A percentile compares a stretch with the other conserved stretches of the same genome.
Conservation (phyloP, 2,888 invertebrate species). For the Steinernema carpocapsae region DNA sequence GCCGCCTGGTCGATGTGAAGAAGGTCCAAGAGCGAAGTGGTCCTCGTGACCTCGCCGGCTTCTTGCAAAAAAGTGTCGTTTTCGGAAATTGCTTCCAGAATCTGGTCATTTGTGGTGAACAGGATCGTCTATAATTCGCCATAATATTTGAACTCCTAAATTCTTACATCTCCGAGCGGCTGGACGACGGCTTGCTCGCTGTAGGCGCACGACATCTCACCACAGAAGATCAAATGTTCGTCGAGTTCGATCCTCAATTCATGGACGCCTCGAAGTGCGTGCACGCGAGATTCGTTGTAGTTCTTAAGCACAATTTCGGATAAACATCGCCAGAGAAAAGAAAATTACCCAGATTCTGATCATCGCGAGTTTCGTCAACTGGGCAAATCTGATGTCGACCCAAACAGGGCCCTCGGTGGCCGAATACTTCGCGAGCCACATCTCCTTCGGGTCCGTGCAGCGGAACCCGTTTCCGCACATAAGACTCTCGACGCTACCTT, state of each 20-base stretch:
- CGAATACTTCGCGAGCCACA: slow-evolving; percentile 51
- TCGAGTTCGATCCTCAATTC: slow-evolving; percentile 78
- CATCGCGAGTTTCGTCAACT: slow-evolving; percentile 55
- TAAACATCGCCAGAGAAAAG: too few species aligned
- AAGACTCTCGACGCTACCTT: slow-evolving; percentile 47
- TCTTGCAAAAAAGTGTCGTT: slow-evolving; percentile 70
- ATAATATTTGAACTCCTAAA: too few species aligned
- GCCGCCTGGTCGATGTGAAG: slow-evolving; percentile 13
- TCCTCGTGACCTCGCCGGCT: slow-evolving; percentile 38
- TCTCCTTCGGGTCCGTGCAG: slow-evolving; percentile 41
- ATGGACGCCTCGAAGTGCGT: slow-evolving; percentile 80
- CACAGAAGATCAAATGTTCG: slow-evolving; percentile 78
- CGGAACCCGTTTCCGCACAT: slow-evolving; percentile 41
- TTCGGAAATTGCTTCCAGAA: slow-evolving; percentile 75
- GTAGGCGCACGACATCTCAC: slow-evolving; percentile 82
- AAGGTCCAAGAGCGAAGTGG: slow-evolving; percentile 39
- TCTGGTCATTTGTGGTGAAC: slow-evolving; percentile 80
- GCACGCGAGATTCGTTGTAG: slow-evolving; percentile 85
- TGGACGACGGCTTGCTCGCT: slow-evolving; percentile 76
- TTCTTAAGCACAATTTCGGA: slow-evolving; percentile 74
- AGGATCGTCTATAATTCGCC: slow-evolving; percentile 78
- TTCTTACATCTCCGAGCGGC: slow-evolving; percentile 73
- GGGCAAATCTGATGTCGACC: slow-evolving; percentile 54
- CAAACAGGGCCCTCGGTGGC: slow-evolving; percentile 41
- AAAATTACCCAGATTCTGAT: slow-evolving; percentile 61